Conservation (phyloP, 2,797 vertebrate genomes). For the Halcyon badia region DNA sequence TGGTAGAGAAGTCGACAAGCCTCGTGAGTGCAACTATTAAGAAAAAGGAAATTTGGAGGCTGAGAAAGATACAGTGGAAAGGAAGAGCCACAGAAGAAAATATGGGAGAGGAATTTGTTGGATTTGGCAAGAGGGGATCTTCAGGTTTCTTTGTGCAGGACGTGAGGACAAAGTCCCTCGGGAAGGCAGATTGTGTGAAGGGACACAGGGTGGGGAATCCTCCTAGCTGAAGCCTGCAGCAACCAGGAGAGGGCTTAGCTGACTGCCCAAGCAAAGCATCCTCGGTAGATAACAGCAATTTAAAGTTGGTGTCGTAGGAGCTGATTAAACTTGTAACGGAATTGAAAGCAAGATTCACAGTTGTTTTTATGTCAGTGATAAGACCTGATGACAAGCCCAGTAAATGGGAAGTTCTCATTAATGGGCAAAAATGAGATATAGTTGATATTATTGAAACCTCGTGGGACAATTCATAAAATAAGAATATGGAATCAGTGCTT, state of each 20-base stretch:
- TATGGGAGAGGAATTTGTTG: background rate
- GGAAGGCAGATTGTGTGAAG: background rate
- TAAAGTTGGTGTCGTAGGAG: background rate
- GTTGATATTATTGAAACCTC: background rate
- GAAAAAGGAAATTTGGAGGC: background rate
- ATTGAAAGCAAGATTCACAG: background rate
- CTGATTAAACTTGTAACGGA: background rate
- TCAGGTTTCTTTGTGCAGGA: background rate
- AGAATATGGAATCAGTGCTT: background rate
- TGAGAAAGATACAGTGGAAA: background rate
- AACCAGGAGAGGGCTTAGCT: background rate
- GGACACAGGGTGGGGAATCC: rapidly evolving
- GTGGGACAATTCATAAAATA: background rate
- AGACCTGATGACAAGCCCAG: background rate
- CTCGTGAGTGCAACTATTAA: background rate
- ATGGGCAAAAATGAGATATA: background rate
- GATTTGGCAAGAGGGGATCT: background rate
- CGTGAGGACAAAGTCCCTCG: background rate
- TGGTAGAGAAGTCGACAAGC: background rate
- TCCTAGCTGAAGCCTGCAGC: background rate
- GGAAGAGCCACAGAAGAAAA: background rate
- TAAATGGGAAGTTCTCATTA: background rate
- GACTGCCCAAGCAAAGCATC: background rate
- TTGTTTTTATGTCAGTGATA: background rate
- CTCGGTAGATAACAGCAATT: background rate